Percentiles rank a stretch among this genome's conserved stretches.
phyloP scores from a whole-genome alignment of 1,140 invertebrate genomes.

The Neotoxoptera formosana region DNA sequence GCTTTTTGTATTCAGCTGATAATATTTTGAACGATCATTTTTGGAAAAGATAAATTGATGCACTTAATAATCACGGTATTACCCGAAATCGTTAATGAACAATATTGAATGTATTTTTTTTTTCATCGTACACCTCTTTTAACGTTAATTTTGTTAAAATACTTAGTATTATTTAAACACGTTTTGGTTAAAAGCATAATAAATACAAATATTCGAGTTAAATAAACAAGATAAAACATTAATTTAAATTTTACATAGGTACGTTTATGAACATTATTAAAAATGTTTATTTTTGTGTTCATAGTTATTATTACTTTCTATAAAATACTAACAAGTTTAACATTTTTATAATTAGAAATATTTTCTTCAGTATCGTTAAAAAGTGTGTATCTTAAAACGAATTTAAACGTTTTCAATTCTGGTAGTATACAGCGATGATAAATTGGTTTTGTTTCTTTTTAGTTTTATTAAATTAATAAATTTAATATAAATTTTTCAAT shows the following conservation, averaged over 20 bases:
- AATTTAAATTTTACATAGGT: neutral
- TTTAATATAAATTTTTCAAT: too few species aligned
- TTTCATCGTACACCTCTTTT: neutral
- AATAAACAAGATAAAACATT: neutral
- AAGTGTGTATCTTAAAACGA: neutral
- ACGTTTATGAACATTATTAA: neutral
- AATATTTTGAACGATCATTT: neutral
- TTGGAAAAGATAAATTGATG: constrained; percentile 1
- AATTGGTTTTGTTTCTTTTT: too few species aligned
- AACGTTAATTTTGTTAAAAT: constrained; percentile 3
- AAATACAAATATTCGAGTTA: neutral
- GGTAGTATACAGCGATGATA: too few species aligned
- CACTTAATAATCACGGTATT: neutral
- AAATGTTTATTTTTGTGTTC: neutral
- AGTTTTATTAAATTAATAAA: too few species aligned
- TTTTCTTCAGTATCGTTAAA: neutral
- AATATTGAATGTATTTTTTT: neutral
- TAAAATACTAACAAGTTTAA: neutral
- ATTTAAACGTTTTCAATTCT: too few species aligned
- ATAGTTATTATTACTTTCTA: neutral
- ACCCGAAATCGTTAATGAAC: neutral
- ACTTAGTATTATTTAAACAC: neutral
- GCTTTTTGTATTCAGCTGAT: neutral
- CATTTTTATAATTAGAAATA: neutral
- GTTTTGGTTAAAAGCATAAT: neutral